phyloP scores from a whole-genome alignment of 1,140 invertebrate genomes.

The Rhagoletis zephyria region DNA sequence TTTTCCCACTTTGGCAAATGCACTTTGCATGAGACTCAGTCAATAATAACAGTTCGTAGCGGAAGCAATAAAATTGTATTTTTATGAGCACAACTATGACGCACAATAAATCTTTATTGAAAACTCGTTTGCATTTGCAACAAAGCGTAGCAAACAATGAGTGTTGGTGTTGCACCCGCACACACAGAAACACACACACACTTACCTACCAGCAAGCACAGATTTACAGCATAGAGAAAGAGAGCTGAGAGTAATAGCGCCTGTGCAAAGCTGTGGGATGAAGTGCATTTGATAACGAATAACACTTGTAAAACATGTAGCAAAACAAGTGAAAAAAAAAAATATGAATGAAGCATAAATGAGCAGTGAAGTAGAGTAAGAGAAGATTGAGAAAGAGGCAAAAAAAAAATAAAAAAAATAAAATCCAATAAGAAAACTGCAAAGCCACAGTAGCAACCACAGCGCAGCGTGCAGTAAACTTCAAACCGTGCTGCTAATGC shows the following conservation, averaged over 20 bases:
- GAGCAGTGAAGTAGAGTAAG: neutral
- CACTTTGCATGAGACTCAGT: constrained; percentile 28
- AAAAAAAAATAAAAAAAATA: neutral
- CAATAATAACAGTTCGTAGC: constrained; percentile 15
- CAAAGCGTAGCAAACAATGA: constrained; percentile 40
- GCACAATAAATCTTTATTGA: constrained; percentile 45
- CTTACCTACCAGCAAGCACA: neutral
- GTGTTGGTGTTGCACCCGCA: neutral
- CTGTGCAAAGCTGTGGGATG: neutral
- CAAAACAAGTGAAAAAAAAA: neutral
- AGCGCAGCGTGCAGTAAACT: constrained; percentile 1
- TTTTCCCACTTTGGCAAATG: neutral
- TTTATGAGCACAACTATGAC: constrained; percentile 43
- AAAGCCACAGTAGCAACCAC: neutral
- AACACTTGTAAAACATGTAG: constrained; percentile 35
- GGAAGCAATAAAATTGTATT: constrained; percentile 35
- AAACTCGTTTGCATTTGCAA: constrained; percentile 50
- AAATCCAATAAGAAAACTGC: neutral
- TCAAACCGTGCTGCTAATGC: constrained; percentile 1
- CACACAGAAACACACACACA: neutral
- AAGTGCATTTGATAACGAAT: constrained; percentile 33
- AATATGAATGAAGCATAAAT: neutral
- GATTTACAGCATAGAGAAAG: neutral
- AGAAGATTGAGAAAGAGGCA: neutral
- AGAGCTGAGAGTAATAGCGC: neutral